Evolutionary conservation across 2,888 invertebrate genomes (phyloP), one percentile per base, ranked within the genome.

Genomic region (Malacosoma neustria): DNA sequence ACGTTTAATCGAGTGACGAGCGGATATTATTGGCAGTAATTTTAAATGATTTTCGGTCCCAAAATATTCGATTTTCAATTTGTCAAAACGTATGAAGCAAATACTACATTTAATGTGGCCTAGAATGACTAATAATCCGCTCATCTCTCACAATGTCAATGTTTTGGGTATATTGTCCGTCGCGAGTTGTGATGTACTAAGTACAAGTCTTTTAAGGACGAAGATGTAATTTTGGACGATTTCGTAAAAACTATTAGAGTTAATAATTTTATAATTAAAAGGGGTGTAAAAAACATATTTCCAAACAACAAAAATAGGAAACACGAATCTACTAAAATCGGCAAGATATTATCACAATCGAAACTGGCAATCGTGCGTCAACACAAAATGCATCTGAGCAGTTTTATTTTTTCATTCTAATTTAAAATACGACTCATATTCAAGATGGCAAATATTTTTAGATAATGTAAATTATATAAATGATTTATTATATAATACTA

Each of bases 141-240:
- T 39, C 42, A 35, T 37, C 45, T 40, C 47, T 46, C 41, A 38
- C 39, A 38, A 41, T 15, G 40, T 37, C 36, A 37, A 31, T 35
- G 31, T 31, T 13, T n/a, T 34, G 38, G 43, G 52, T 49, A 48
- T 47, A 15, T 41, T 13, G 36, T 64, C 62, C 66, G 66, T 71
- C 69, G 57, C 56, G 49, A 61, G 59, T 65, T 58, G 56, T 55
- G 49, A 52, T 69, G 77, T 75, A 81, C 82, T 81, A 75, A 72
- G 79, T 82, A 84, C 84, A 66, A 85, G 85, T 85, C 85, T 84
- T 84, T 72, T 65, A 22, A 80, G 85, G 85, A 85, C 85, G 85
- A 84, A 84, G 81, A 80, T 81, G 69, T 82, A 65, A 72, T 57
- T 66, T 68, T 84, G 84, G 84, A 84, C 82, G 82, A 80, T 76